Evolutionary conservation across 2,113 vertebrate species (phyloP).

Genomic region (Brachyhypopomus occidentalis): DNA sequence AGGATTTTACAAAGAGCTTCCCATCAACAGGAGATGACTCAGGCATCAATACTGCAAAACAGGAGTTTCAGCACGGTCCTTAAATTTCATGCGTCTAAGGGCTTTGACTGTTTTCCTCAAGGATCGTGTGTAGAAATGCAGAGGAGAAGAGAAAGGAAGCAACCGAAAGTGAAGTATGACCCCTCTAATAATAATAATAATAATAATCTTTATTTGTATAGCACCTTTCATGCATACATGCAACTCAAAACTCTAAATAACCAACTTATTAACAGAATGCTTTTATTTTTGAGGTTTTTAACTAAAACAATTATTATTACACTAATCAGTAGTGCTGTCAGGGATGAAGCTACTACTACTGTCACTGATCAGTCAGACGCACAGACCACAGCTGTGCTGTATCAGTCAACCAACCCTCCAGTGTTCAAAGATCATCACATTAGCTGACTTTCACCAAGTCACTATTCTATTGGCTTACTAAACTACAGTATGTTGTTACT

Average conservation of each 20-base stretch:
- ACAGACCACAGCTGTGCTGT: neutral
- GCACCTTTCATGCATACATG: too few relatives aligned
- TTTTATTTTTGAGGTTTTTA: too few relatives aligned
- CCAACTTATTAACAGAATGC: too few relatives aligned
- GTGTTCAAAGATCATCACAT: neutral
- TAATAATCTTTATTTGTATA: too few relatives aligned
- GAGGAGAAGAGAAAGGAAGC: neutral
- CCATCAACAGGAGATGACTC: slow-evolving; percentile 16
- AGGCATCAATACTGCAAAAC: slow-evolving; percentile 16
- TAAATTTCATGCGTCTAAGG: slow-evolving; percentile 11
- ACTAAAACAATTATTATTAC: too few relatives aligned
- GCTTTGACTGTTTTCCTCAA: neutral
- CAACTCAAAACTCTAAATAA: too few relatives aligned
- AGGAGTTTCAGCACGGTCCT: neutral
- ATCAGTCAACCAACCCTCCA: neutral
- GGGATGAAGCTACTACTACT: neutral
- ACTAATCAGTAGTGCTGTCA: too few relatives aligned
- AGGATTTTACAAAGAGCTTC: neutral
- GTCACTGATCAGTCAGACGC: neutral
- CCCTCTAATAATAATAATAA: too few relatives aligned
- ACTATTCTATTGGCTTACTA: neutral
- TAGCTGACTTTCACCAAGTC: too few relatives aligned
- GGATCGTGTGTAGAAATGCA: neutral
- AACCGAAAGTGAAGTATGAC: neutral
- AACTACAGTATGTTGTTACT: too few relatives aligned